Conservation (phyloP, 2,113 vertebrate species). For the Orthochromis malagaraziensis region DNA sequence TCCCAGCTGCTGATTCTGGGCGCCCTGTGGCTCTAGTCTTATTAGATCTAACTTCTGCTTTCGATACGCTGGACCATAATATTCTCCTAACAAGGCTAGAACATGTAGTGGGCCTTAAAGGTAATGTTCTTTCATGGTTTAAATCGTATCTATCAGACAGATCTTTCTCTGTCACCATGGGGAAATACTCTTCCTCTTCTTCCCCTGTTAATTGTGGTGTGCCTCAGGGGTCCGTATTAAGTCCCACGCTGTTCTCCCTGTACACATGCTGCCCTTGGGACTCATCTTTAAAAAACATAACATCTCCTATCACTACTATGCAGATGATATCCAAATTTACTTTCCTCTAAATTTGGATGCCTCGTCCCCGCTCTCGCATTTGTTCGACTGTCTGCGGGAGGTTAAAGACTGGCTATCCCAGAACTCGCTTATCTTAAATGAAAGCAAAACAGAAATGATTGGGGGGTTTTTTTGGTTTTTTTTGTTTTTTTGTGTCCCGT, state of each 20-base stretch:
- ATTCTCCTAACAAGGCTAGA: fast-evolving
- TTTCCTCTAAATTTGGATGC: not conserved
- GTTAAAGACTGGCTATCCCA: not conserved
- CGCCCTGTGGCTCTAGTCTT: not conserved
- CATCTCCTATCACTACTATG: not conserved
- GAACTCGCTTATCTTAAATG: not conserved
- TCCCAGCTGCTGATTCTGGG: fast-evolving
- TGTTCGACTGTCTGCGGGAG: fast-evolving
- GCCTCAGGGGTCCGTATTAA: not conserved
- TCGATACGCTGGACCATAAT: fast-evolving
- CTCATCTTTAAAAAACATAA: not conserved
- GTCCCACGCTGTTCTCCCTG: not conserved
- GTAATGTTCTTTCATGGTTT: not conserved
- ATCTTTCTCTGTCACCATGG: not conserved
- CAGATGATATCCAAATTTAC: not conserved
- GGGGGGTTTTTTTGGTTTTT: too few species aligned
- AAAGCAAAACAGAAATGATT: fast-evolving
- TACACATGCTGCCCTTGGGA: not conserved
- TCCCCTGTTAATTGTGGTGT: fast-evolving
- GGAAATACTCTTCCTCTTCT: not conserved
- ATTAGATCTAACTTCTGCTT: not conserved
- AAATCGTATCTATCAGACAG: not conserved
- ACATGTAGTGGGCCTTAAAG: not conserved
- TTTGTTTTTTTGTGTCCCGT: too few species aligned
- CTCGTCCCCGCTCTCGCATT: fast-evolving